Percentiles rank a stretch among this genome's conserved stretches.
Evolutionary conservation across 2,888 invertebrate species (phyloP).

Genomic region (Pollenia amentaria): DNA sequence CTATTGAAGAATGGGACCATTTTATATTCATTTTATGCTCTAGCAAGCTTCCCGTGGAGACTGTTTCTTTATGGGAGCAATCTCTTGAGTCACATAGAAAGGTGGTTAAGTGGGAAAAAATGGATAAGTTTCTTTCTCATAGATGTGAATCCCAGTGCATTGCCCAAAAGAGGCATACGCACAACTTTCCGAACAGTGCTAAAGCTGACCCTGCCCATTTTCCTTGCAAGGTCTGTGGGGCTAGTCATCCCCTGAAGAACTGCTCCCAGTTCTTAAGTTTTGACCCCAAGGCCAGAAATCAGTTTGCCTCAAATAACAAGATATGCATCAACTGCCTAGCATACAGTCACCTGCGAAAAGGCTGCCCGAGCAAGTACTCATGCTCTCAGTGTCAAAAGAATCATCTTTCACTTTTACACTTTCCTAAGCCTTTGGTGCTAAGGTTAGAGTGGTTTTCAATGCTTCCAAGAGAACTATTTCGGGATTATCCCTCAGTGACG

Average conservation of each 20-base stretch:
- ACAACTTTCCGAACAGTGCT: neutral
- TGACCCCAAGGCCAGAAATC: neutral
- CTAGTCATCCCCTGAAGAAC: neutral
- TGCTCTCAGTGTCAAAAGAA: neutral
- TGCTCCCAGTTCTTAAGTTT: neutral
- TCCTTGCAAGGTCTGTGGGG: neutral
- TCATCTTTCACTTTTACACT: neutral
- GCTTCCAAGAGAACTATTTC: conserved; percentile 59
- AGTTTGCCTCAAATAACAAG: neutral
- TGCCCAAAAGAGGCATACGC: neutral
- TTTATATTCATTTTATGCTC: conserved; percentile 35
- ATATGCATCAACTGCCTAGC: neutral
- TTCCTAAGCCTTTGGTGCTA: conserved; percentile 7
- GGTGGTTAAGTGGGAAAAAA: conserved; percentile 38
- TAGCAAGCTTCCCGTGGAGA: conserved; percentile 28
- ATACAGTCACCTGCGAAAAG: neutral
- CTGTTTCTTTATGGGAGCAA: conserved; percentile 37
- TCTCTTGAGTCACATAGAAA: conserved; percentile 33
- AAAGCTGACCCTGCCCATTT: neutral
- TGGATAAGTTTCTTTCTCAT: conserved; percentile 46
- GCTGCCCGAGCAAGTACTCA: neutral
- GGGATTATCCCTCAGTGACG: conserved; percentile 61
- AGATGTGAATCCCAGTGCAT: neutral
- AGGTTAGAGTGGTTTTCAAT: conserved; percentile 72
- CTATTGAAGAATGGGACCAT: no score